phyloP scores from a whole-genome alignment of 2,888 invertebrate genomes.

The Anthrax anthrax region DNA sequence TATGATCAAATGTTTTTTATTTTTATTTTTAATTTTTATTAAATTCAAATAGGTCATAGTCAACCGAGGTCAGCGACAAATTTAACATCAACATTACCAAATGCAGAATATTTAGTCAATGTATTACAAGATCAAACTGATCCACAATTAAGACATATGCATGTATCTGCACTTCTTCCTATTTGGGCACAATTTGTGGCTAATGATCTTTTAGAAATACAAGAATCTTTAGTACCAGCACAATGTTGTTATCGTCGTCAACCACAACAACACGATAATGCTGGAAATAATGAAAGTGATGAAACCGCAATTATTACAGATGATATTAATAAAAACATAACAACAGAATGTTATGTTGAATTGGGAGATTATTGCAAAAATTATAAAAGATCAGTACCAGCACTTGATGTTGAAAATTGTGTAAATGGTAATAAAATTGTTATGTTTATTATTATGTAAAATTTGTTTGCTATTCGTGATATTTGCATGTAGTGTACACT shows the following conservation, averaged over 20 bases:
- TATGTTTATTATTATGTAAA: background rate
- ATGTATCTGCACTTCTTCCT: conserved; percentile 60
- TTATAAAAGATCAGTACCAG: conserved; percentile 57
- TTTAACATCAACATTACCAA: conserved; percentile 46
- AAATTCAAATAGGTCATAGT: conserved; percentile 15
- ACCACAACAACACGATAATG: no score
- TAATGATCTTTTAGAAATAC: conserved; percentile 54
- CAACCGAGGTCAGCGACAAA: conserved; percentile 35
- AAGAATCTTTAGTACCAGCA: conserved; percentile 42
- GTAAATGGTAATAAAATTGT: conserved; percentile 38
- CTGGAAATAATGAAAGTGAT: background rate
- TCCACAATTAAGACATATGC: conserved; percentile 45
- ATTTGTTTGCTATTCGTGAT: background rate
- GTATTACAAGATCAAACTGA: conserved; percentile 42
- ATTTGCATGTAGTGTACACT: no score
- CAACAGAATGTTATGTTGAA: conserved; percentile 40
- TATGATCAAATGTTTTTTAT: background rate
- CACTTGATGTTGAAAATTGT: conserved; percentile 45
- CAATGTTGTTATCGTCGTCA: conserved; percentile 33
- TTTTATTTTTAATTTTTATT: background rate
- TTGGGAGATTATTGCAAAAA: conserved; percentile 41
- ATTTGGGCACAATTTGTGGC: conserved; percentile 67
- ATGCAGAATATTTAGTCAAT: conserved; percentile 43
- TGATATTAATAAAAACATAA: conserved; percentile 4
- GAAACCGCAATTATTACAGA: no score